Base-by-base conservation (phyloP, 1,140 invertebrate genomes). In the Cryptotermes secundus region DNA sequence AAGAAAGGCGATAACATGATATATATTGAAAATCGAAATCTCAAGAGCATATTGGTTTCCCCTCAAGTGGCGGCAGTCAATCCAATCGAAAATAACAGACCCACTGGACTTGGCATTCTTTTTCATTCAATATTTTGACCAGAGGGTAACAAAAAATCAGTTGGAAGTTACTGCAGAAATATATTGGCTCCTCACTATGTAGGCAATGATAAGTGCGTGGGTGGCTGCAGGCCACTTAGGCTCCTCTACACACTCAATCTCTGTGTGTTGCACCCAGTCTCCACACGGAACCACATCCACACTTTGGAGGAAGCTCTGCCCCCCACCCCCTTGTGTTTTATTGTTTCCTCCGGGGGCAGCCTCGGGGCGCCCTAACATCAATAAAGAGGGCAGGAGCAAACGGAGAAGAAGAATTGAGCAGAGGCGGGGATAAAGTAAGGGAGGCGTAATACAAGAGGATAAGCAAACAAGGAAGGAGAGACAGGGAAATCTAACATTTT, bases 401-500 rank as follows among this genome's bases (percentile, higher is more conserved):
- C 59, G 83, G 83, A 59, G 34, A 79, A 83, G 65, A 79, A 83
- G 65, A 79, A 79, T 79, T 38, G 65, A 59, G 36, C 31, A 79
- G 34, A 34, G 65, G 53, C 72, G 72, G 34, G 83, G 42, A 83
- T 53, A 36, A 72, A 38, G 81, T 49, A 31, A 53, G 81, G 81
- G 81, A 83, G 83, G 59, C 83, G 42, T 83, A 72, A 72, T 72
- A 72, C 59, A 72, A 72, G 83, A 34, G 83, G 83, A 83, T 83
- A 83, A 36, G 83, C 83, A 83, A 83, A 83, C 83, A 83, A n/a
- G 26, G 79, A 35, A 45, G 42, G 35, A 45, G 80, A 81, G 80
- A 81, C 79, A 81, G 35, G 80, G 80, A 45, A 81, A 81, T 26
- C 22, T 26, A 45, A 34, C 7, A 81, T 36, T 72, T 16, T n/a